Percentiles rank a stretch among this genome's conserved stretches.
Evolutionary conservation across 1,140 invertebrate species (phyloP).

Genomic region (Lordiphosa clarofinis): DNA sequence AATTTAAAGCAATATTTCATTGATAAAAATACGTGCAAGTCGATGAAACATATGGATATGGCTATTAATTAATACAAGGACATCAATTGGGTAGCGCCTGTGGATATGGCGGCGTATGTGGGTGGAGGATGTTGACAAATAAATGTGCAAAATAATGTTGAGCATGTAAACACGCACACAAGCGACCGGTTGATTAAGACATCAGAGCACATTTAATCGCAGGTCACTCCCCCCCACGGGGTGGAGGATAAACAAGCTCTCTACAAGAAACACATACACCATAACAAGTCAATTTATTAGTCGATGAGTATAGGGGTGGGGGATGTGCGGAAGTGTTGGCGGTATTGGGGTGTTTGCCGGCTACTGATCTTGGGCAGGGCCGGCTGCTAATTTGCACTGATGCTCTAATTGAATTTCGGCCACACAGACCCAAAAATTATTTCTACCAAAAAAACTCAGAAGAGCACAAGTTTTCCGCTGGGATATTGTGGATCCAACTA

Average conservation of each 20-base stretch:
- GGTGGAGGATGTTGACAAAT: conserved; percentile 19
- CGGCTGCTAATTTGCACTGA: conserved; percentile 50
- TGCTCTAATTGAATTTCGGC: conserved; percentile 64
- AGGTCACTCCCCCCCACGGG: conserved; percentile 6
- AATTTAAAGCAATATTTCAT: conserved; percentile 71
- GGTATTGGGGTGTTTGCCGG: conserved; percentile 1
- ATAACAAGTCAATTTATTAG: conserved; percentile 55
- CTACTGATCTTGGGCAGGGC: conserved; percentile 40
- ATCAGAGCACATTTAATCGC: conserved; percentile 49
- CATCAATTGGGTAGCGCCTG: conserved; percentile 23
- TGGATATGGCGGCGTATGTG: neutral
- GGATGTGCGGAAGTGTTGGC: neutral
- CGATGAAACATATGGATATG: conserved; percentile 21
- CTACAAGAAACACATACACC: conserved; percentile 14
- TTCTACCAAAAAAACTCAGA: conserved; percentile 4
- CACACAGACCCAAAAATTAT: conserved; percentile 12
- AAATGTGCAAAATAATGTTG: neutral
- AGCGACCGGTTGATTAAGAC: conserved; percentile 41
- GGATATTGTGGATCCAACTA: conserved; percentile 41
- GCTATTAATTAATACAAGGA: conserved; percentile 58
- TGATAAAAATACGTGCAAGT: conserved; percentile 56
- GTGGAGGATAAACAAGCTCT: neutral
- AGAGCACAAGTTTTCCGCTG: conserved; percentile 26
- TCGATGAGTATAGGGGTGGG: conserved; percentile 16
- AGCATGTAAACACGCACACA: conserved; percentile 22